Percentiles rank a stretch among this genome's conserved stretches.
Evolutionary conservation across 2,888 invertebrate species (phyloP).

Genomic region (Exephanes ischioxanthus): DNA sequence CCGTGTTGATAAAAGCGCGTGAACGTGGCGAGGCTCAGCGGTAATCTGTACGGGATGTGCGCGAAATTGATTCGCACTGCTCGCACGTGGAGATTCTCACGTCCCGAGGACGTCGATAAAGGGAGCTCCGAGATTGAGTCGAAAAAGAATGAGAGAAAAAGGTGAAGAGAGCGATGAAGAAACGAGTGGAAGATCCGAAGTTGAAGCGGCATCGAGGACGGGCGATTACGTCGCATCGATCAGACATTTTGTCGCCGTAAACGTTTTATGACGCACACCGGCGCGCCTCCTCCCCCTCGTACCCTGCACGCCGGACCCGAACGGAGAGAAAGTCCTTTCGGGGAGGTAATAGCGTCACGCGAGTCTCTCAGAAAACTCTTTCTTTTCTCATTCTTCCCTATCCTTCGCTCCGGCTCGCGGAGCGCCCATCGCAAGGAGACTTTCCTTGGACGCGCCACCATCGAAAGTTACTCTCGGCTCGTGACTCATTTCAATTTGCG

Average conservation of each 20-base stretch:
- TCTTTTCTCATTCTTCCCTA: conserved; percentile 1
- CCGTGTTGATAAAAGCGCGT: neutral
- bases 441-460: conserved; percentile 8
- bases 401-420: neutral
- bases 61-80: conserved; percentile 16
- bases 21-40: neutral
- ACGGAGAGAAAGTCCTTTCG: conserved; percentile 23
- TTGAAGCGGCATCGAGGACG: conserved; percentile 30
- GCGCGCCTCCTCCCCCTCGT: conserved; percentile 10
- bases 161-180: conserved; percentile 21
- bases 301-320: neutral
- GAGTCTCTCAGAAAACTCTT: conserved; percentile 35
- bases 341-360: conserved; percentile 59
- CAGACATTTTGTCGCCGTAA: conserved; percentile 66
- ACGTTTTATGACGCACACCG: conserved; percentile 60
- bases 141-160: too few species aligned
- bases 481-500: conserved; percentile 61
- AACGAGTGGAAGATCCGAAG: conserved; percentile 44
- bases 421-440: neutral
- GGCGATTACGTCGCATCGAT: conserved; percentile 60
- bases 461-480: conserved; percentile 39
- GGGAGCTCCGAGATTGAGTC: conserved; percentile 31
- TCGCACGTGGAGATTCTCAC: conserved; percentile 11
- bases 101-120: conserved; percentile 2
- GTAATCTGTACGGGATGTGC: neutral